Base-by-base conservation (phyloP, 2,113 vertebrate genomes). In the Semnornis frantzii region DNA sequence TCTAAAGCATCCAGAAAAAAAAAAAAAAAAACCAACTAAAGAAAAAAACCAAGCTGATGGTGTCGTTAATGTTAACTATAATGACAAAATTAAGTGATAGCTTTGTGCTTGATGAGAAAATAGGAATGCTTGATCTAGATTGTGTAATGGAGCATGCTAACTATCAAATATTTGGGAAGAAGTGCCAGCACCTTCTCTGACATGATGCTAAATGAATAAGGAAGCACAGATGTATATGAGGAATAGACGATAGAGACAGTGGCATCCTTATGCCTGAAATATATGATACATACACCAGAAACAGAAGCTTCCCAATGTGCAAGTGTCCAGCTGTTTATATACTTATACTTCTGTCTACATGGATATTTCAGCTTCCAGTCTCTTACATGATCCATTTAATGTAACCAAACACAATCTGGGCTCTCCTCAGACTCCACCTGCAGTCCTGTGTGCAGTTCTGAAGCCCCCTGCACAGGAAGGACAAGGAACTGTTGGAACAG, bases 351-450 rank as follows among this genome's bases (percentile, higher is more conserved):
- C 8, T 54, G 4, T 72, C 19, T 46, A 28, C 1, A 2, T 57
- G 16, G 57, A 0, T 83, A 37, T 60, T 92, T 86, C 6, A 10
- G 77, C 25, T 73, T 75, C 7, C 20, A 17, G 12, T 59, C 24
- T 60, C 10, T 72, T 73, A 82, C 44, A 31, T 79, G 3, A 33
- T 71, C 70, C 4, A 80, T 76, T 91, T 89, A 18, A 63, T 12
- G 46, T 12, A 93, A 89, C 30, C 62, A 90, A 95, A 95, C 54
- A 83, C 82, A 87, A 50, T 65, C 74, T 70, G 63, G 39, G 37
- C 37, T 37, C 37, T 37, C 37, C 37, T 37, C 37, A 37, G 37
- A 37, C 37, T 9, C 37, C 37, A 37, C 8, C 37, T 37, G 37
- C 37, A 37, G 37, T 37, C 37, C 37, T 37, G 37, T 37, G 37